Evolutionary conservation across 1,140 invertebrate genomes (phyloP).

Genomic region (Drosophila sechellia): DNA sequence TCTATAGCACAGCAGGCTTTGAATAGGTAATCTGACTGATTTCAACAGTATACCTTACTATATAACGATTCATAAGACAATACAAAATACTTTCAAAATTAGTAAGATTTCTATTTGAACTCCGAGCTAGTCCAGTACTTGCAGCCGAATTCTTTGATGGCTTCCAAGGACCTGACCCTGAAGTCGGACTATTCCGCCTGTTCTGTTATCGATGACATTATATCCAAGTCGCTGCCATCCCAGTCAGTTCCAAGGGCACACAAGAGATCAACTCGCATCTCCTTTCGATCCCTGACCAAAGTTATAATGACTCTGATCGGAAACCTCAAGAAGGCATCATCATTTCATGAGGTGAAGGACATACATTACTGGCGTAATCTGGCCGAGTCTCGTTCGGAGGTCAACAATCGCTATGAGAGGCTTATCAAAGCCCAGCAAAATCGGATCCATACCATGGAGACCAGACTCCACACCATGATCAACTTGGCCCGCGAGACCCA

Average conservation of each 20-base stretch:
- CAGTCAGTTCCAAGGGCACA: not conserved
- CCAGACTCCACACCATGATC: conserved; percentile 31
- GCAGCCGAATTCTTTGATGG: not conserved
- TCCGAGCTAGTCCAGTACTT: not conserved
- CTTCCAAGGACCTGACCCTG: not conserved
- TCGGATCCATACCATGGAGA: conserved; percentile 45
- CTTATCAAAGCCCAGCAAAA: conserved; percentile 42
- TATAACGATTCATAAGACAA: conserved; percentile 6
- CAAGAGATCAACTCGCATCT: not conserved
- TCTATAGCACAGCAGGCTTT: not conserved
- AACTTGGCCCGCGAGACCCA: conserved; percentile 53
- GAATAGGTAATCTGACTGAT: not conserved
- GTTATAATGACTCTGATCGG: conserved; percentile 29
- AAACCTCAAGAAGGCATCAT: not conserved
- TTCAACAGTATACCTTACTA: not conserved
- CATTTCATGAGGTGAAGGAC: not conserved
- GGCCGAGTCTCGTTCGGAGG: conserved; percentile 27
- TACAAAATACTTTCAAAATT: conserved; percentile 30
- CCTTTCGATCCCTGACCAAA: conserved; percentile 29
- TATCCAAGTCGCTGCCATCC: not conserved
- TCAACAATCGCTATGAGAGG: conserved; percentile 21
- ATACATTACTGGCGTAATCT: conserved; percentile 49
- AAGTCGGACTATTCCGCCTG: not conserved
- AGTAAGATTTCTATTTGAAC: not conserved
- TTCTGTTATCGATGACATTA: conserved; percentile 17